Evolutionary conservation across 2,888 invertebrate species (phyloP).

Genomic region (Hydropsyche betteni): DNA sequence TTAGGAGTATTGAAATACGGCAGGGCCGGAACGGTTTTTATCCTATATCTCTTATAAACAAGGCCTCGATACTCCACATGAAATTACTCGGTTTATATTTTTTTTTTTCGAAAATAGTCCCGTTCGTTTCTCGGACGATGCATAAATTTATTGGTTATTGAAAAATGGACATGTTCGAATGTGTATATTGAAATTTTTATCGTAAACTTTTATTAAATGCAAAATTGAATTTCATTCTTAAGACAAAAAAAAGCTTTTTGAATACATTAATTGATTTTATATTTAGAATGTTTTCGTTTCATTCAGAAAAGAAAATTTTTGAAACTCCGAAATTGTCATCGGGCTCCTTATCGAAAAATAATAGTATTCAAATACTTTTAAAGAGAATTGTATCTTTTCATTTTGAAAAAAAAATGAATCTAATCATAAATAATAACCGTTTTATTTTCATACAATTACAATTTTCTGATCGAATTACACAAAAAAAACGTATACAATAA

Average conservation of each 20-base stretch:
- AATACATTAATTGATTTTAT: conserved; percentile 45
- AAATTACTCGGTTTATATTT: background rate
- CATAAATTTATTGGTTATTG: too few species aligned
- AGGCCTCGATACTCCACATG: conserved; percentile 40
- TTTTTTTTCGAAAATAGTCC: conserved; percentile 1
- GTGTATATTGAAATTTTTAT: background rate
- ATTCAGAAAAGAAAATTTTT: conserved; percentile 47
- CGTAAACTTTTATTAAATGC: background rate
- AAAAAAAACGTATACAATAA: too few species aligned
- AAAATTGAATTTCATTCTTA: conserved; percentile 39
- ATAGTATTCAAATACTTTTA: too few species aligned
- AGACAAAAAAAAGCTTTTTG: too few species aligned
- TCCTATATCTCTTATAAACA: conserved; percentile 42
- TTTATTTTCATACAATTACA: too few species aligned
- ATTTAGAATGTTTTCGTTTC: conserved; percentile 38
- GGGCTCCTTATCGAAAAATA: too few species aligned
- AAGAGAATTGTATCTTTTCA: too few species aligned
- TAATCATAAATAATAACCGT: too few species aligned
- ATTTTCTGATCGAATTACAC: too few species aligned
- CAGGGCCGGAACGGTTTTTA: conserved; percentile 5
- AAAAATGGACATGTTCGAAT: too few species aligned
- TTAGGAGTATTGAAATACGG: conserved; percentile 50
- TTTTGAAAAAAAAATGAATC: too few species aligned
- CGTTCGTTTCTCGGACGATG: too few species aligned
- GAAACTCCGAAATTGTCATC: background rate